Percentiles rank a stretch among this genome's conserved stretches.
Evolutionary conservation across 2,113 vertebrate species (phyloP).

Genomic region (Cathartes aura): DNA sequence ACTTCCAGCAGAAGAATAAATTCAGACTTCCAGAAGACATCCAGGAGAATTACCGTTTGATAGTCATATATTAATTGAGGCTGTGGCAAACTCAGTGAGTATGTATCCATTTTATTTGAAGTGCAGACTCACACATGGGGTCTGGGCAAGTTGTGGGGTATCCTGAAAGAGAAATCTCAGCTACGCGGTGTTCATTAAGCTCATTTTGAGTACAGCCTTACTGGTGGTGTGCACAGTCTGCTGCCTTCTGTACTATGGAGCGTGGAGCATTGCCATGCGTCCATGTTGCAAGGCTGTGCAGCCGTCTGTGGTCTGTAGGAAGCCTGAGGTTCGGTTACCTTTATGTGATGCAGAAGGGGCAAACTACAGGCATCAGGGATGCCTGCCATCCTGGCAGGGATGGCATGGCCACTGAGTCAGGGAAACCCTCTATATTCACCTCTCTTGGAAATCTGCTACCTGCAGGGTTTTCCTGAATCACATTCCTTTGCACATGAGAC

Average conservation of each 20-base stretch:
- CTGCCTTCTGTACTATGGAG: neutral
- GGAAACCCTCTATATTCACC: neutral
- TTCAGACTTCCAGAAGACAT: neutral
- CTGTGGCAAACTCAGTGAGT: neutral
- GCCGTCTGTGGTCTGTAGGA: neutral
- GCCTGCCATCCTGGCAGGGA: neutral
- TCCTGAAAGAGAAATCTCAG: neutral
- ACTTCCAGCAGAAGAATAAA: neutral
- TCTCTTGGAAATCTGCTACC: neutral
- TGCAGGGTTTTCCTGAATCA: neutral
- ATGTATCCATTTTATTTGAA: neutral
- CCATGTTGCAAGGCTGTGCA: neutral
- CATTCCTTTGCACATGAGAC: neutral
- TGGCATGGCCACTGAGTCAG: neutral
- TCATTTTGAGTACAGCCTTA: neutral
- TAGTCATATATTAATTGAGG: neutral
- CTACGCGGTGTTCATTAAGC: accelerated
- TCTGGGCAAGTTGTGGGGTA: neutral
- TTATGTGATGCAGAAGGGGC: neutral
- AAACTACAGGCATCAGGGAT: neutral
- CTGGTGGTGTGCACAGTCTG: neutral
- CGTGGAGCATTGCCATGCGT: accelerated
- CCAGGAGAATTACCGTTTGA: neutral
- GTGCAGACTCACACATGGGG: neutral
- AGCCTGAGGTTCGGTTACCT: neutral